A percentile compares a stretch with the other conserved stretches of the same genome.
Conservation (phyloP, 2,888 invertebrate genomes). For the Diaperis boleti region DNA sequence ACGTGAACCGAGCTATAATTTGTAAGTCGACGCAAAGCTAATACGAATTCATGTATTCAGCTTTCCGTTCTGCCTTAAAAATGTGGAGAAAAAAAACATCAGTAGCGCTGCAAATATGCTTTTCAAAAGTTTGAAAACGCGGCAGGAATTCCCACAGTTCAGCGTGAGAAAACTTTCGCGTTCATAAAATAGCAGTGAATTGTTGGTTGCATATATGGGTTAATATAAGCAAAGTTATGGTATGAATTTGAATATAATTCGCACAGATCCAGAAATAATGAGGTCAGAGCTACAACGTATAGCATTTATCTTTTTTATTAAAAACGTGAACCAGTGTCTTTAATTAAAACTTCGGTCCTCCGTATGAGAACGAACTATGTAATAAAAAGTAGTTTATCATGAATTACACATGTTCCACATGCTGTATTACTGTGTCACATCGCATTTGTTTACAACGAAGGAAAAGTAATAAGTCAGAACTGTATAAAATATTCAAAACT, state of each 20-base stretch:
- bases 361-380: too few relatives aligned
- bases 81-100: constrained; percentile 6
- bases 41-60: constrained; percentile 9
- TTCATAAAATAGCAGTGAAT: background rate
- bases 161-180: constrained; percentile 11
- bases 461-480: background rate
- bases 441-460: too few relatives aligned
- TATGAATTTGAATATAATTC: background rate
- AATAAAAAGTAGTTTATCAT: background rate
- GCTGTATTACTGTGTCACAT: background rate
- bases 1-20: constrained; percentile 3
- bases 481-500: background rate
- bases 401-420: background rate
- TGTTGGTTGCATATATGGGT: constrained; percentile 13
- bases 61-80: background rate
- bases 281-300: too few relatives aligned
- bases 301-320: background rate
- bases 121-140: constrained; percentile 6
- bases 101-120: background rate
- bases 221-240: constrained; percentile 1
- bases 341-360: too few relatives aligned
- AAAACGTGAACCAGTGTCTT: background rate
- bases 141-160: constrained; percentile 9
- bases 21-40: constrained; percentile 1
- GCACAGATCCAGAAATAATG: too few relatives aligned